A percentile compares a stretch with the other conserved stretches of the same genome.
Evolutionary conservation across 2,888 invertebrate species (phyloP).

Genomic region (Oeneis ivallda): DNA sequence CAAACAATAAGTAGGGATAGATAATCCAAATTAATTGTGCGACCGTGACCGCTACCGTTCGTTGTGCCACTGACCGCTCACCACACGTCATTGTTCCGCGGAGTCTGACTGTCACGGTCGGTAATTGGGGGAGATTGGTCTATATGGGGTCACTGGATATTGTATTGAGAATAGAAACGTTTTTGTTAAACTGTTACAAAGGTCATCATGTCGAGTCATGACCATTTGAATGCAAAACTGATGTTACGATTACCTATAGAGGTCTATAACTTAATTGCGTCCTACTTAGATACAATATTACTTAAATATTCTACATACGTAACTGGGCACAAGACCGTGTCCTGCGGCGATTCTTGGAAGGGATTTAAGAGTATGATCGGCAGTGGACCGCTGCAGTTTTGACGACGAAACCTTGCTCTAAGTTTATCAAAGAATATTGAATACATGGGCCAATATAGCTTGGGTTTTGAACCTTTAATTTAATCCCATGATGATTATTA

Average conservation of each 20-base stretch:
- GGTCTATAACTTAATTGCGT: no score
- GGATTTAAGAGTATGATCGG: no score
- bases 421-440: no score
- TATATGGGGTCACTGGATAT: slow-evolving; percentile 42
- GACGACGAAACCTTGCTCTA: no score
- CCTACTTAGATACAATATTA: no score
- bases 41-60: slow-evolving; percentile 44
- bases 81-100: slow-evolving; percentile 45
- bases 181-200: slow-evolving; percentile 28
- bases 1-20: slow-evolving; percentile 21
- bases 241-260: background rate
- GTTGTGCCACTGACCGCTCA: slow-evolving; percentile 42
- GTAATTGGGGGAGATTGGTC: slow-evolving; percentile 68
- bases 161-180: slow-evolving; percentile 28
- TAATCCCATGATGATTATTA: no score
- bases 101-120: slow-evolving; percentile 50
- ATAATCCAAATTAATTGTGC: slow-evolving; percentile 33
- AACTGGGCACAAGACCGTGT: no score
- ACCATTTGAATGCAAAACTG: background rate
- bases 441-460: no score
- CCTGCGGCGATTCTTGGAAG: no score
- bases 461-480: no score
- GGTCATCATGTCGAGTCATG: slow-evolving; percentile 10
- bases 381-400: no score
- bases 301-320: no score